A percentile compares a stretch with the other conserved stretches of the same genome.
These are phyloP conservation scores for Anseranas semipalmata DNA, from an alignment of 2,113 vertebrate genomes.

Conservation along the genomic window DNA sequence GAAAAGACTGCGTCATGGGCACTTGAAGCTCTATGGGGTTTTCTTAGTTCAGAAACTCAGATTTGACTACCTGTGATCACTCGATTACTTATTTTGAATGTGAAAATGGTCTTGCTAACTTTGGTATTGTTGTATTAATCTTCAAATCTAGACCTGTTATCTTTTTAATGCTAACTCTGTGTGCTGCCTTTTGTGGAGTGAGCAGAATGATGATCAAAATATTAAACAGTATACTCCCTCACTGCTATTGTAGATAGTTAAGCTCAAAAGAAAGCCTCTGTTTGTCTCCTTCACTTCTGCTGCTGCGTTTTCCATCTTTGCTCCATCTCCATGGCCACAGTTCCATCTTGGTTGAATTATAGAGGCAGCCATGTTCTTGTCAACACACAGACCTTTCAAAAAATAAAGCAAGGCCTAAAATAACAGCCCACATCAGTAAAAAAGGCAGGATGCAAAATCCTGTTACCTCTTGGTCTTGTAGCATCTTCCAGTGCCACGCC, in stretches of 20 bases:
- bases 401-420: neutral
- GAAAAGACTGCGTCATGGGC: conserved; percentile 50
- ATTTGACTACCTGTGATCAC: conserved; percentile 46
- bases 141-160: neutral
- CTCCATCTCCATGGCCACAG: neutral
- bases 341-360: neutral
- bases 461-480: neutral
- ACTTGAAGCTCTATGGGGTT: conserved; percentile 4
- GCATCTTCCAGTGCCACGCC: neutral
- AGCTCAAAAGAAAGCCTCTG: neutral
- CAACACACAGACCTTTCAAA: neutral
- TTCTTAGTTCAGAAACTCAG: neutral
- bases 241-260: neutral
- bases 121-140: neutral
- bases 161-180: neutral
- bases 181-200: neutral
- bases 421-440: neutral
- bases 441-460: neutral
- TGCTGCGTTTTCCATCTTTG: neutral
- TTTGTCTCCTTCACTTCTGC: neutral
- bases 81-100: neutral
- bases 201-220: neutral
- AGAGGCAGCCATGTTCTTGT: neutral
- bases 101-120: neutral
- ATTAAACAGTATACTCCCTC: neutral